Base-by-base conservation (phyloP, 2,888 invertebrate genomes). In the Trichacis sp. region DNA sequence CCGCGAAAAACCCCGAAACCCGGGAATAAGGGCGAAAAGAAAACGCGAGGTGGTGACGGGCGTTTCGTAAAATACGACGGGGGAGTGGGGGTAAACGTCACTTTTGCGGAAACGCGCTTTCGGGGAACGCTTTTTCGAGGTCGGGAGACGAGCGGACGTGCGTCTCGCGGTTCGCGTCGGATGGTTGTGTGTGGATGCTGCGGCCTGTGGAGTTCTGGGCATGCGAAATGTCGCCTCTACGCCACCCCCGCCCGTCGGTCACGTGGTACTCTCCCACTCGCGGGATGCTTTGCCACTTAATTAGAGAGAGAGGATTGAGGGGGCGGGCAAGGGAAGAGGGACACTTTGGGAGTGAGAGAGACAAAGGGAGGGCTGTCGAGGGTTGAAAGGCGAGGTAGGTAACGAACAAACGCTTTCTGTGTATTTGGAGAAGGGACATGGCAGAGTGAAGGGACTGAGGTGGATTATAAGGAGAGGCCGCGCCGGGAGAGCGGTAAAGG, bases 141-240 rank as follows among this genome's bases (percentile, higher is more conserved):
- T 8, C 11, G 19, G 24, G 40, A 18, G 15, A 15, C 33, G 8
- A 24, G 42, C 8, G 3, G 18, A 55, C 57, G 51, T 38, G 60
- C 49, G 52, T 47, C 40, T 53, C 51, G 45, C 45, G 38, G 29
- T 51, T 49, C 58, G 54, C 47, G 54, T 63, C 42, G 43, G 40
- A 20, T 46, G 46, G 46, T 24, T 46, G 30, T 53, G 51, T 57
- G 24, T 8, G 24, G 68, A 73, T 72, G 71, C 75, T 77, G 77
- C 77, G 78, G 82, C 81, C 80, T 79, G 82, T 78, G 70, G 80
- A 81, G 81, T 78, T 81, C 81, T 80, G 82, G 77, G 82, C 82
- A 82, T 81, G 82, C 82, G 82, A 82, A 82, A 79, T 81, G 82
- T 80, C 78, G 78, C 74, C 73, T 63, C 24, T 3, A 8, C 24